A percentile compares a stretch with the other conserved stretches of the same genome.
Evolutionary conservation across 1,140 invertebrate genomes (phyloP).

Genomic region (Bilobella aurantiaca): DNA sequence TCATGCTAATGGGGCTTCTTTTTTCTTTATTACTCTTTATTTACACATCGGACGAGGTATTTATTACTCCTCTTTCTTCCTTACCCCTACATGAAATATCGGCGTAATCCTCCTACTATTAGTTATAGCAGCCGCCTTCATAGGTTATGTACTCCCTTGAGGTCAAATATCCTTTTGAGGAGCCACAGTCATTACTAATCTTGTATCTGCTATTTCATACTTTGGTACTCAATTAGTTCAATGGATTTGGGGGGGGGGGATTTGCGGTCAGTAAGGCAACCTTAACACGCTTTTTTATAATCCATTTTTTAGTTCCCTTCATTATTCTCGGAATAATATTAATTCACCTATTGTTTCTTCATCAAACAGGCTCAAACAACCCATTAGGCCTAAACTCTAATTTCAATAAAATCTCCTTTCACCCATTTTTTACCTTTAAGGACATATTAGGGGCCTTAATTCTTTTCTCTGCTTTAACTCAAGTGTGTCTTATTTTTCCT

Average conservation of each 20-base stretch:
- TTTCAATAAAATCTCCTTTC: slow-evolving; percentile 38
- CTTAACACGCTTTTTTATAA: slow-evolving; percentile 57
- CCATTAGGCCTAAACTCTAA: slow-evolving; percentile 30
- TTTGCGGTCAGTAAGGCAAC: slow-evolving; percentile 56
- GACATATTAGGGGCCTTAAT: slow-evolving; percentile 46
- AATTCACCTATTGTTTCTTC: slow-evolving; percentile 52
- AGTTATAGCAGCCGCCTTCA: slow-evolving; percentile 53
- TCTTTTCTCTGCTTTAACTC: too few species aligned
- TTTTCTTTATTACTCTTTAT: slow-evolving; percentile 40
- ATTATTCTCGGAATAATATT: slow-evolving; percentile 49
- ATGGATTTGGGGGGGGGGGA: slow-evolving; percentile 58
- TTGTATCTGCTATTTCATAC: slow-evolving; percentile 55
- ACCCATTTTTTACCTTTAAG: slow-evolving; percentile 50
- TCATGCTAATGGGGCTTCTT: slow-evolving; percentile 44
- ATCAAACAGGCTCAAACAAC: slow-evolving; percentile 45
- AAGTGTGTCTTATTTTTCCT: slow-evolving; percentile 44
- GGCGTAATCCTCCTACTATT: slow-evolving; percentile 50
- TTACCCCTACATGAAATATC: slow-evolving; percentile 45
- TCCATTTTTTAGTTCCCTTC: slow-evolving; percentile 59
- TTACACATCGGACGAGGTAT: slow-evolving; percentile 37
- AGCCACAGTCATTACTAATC: slow-evolving; percentile 61
- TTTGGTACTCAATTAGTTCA: slow-evolving; percentile 48
- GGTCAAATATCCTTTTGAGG: slow-evolving; percentile 63
- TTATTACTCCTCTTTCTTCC: slow-evolving; percentile 36
- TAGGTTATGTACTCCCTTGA: slow-evolving; percentile 59